Evolutionary conservation across 2,888 invertebrate genomes (phyloP).

Genomic region (Sicus ferrugineus): DNA sequence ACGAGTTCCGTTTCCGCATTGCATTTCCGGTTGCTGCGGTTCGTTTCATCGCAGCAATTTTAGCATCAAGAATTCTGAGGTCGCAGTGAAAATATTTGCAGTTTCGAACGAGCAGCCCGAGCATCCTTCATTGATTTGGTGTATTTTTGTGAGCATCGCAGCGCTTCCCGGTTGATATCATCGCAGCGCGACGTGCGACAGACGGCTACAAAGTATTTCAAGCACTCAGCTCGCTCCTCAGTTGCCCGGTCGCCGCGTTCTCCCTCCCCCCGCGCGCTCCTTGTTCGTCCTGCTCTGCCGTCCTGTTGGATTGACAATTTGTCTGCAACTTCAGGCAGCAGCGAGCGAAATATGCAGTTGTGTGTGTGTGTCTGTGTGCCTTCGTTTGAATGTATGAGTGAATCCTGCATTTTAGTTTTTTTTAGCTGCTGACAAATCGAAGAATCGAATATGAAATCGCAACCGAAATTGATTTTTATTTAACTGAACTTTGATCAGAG

Average conservation of each 20-base stretch:
- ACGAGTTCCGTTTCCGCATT: conserved; percentile 19
- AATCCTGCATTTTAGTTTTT: too few species aligned
- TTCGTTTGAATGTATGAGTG: neutral
- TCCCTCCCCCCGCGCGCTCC: neutral
- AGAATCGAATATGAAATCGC: neutral
- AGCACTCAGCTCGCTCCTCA: neutral
- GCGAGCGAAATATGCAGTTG: neutral
- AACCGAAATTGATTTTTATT: conserved; percentile 29
- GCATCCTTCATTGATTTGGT: too few species aligned
- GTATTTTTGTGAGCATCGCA: too few species aligned
- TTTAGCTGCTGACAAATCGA: too few species aligned
- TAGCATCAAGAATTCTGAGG: neutral
- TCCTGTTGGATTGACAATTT: conserved; percentile 9
- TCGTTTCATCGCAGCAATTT: neutral
- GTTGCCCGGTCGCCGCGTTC: neutral
- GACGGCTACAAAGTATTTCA: neutral
- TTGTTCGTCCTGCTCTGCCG: neutral
- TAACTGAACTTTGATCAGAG: conserved; percentile 20
- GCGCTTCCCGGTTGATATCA: conserved; percentile 15
- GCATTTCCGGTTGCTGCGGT: conserved; percentile 17
- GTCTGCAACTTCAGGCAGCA: neutral
- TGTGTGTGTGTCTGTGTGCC: conserved; percentile 4
- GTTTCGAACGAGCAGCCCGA: neutral
- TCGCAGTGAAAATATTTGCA: conserved; percentile 20
- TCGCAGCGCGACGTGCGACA: neutral